A percentile compares a stretch with the other conserved stretches of the same genome.
Conservation (phyloP, 2,888 invertebrate species). For the Plebejus anna region DNA sequence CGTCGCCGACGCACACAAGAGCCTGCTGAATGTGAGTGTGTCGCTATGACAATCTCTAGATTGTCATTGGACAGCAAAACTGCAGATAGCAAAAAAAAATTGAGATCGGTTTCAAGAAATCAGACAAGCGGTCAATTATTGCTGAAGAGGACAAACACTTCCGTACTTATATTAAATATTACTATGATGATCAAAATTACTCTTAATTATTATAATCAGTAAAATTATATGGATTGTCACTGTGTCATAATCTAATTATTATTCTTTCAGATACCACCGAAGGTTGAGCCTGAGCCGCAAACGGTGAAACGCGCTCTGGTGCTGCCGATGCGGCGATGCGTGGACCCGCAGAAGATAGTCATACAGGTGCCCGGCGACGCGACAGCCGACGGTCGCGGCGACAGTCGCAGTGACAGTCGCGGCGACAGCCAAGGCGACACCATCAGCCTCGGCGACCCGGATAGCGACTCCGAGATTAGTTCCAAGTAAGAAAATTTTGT, state of each 20-base stretch:
- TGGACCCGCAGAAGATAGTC: constrained; percentile 64
- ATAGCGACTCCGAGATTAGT: constrained; percentile 55
- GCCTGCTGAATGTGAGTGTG: constrained; percentile 48
- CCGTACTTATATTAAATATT: too few relatives aligned
- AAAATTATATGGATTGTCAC: too few relatives aligned
- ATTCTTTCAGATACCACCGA: constrained; percentile 67
- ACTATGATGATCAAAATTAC: too few relatives aligned
- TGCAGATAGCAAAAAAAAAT: too few relatives aligned
- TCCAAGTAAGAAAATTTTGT: constrained; percentile 47
- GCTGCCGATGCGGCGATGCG: constrained; percentile 62
- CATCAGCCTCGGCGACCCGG: constrained; percentile 54
- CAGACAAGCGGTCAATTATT: too few relatives aligned
- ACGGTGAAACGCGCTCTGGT: constrained; percentile 66
- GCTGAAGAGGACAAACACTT: too few relatives aligned
- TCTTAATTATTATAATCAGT: too few relatives aligned
- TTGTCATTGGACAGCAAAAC: too few relatives aligned
- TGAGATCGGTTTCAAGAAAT: too few relatives aligned
- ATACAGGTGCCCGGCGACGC: constrained; percentile 58
- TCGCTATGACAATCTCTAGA: not conserved
- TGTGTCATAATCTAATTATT: not conserved
- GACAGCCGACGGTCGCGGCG: constrained; percentile 43
- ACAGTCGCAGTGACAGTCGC: constrained; percentile 39
- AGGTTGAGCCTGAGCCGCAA: constrained; percentile 54
- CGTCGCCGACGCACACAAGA: constrained; percentile 94
- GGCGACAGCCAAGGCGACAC: constrained; percentile 42